Base-by-base conservation (phyloP, 2,888 invertebrate species). In the Lasiommata megera region DNA sequence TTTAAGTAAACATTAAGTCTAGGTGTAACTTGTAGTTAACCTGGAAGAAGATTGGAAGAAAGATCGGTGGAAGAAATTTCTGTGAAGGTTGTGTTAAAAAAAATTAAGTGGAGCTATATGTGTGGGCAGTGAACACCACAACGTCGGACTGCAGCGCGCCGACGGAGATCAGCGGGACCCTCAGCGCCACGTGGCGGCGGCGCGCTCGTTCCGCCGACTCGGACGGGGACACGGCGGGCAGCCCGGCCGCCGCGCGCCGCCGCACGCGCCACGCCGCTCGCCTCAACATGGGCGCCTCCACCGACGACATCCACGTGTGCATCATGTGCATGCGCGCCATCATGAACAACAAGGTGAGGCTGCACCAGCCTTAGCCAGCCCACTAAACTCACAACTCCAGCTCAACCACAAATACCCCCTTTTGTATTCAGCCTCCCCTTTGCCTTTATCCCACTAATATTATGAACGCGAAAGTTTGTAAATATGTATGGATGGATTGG, bases 251-350 rank as follows among this genome's bases (percentile, higher is more conserved):
- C 0, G 85, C 78, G 3, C 62, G 95, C 71, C 85, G 96, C 41
- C 92, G 97, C 62, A 95, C 96, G 37, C 92, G 96, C 61, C 97
- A 97, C 82, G 96, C 97, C 34, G 96, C 96, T 51, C 94, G 96
- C 70, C 91, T 98, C 66, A 97, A 97, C 82, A 97, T 98, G 97
- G 98, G 98, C 54, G 97, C 97, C 72, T 96, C 98, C 58, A 97
- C 98, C 64, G 99, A 99, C 82, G 99, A 99, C 81, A 98, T 99
- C 76, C 99, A 99, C 88, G 98, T 99, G 62, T 99, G 99, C 92
- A 98, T 99, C 76, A 97, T 98, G 96, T 99, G 99, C 81, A 95
- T 99, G 92, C 93, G 99, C 58, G 99, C 99, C 70, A 99, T 99
- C 77, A 99, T 99, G 99, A 99, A 99, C 88, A 99, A 99, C 82